Evolutionary conservation across 2,888 invertebrate genomes (phyloP), one percentile per base, ranked within the genome.

Genomic region (Leptopilina drosophilae): DNA sequence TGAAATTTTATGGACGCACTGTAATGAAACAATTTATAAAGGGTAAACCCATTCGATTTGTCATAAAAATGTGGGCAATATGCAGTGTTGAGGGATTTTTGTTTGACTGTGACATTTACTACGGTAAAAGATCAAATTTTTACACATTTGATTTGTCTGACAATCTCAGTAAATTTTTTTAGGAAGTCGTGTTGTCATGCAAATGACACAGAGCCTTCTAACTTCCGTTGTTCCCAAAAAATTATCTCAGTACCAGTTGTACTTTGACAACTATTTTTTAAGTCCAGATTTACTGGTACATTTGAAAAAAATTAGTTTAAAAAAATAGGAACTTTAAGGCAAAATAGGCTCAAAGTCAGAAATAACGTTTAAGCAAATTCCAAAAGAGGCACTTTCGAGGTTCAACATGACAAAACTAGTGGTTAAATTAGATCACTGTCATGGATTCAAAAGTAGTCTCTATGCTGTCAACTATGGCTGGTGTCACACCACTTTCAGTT

Each of bases 221-320:
- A 20, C 20, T 20, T 20, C 20, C 20, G 20, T 20, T 20, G 20
- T 20, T 20, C 20, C 20, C 1, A 20, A 20, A 20, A 20, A 20
- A 20, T 20, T 20, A 20, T 20, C 20, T 20, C 33, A 76, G 12
- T 78, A 78, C 46, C 62, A 79, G 67, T 62, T 79, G 8, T 79
- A 76, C n/a, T 76, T 46, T 66, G 79, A 79, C 12, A 76, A 76
- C 49, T 79, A 46, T 33, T 79, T 79, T 33, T 53, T 62, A 65
- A 53, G 67, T 62, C 67, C 67, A 42, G 76, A 79, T 53, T 62
- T 79, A 65, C 53, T 67, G 7, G 65, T 79, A 46, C 79, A 79
- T 79, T 46, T 67, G 7, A 20, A 46, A 42, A 79, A 79, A 53
- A 26, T 76, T 56, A 67, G 69, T 20, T 15, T 79, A 2, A n/a